Evolutionary conservation across 2,113 vertebrate species (phyloP), one percentile per base, ranked within the genome.

Genomic region (Neogobius melanostomus): DNA sequence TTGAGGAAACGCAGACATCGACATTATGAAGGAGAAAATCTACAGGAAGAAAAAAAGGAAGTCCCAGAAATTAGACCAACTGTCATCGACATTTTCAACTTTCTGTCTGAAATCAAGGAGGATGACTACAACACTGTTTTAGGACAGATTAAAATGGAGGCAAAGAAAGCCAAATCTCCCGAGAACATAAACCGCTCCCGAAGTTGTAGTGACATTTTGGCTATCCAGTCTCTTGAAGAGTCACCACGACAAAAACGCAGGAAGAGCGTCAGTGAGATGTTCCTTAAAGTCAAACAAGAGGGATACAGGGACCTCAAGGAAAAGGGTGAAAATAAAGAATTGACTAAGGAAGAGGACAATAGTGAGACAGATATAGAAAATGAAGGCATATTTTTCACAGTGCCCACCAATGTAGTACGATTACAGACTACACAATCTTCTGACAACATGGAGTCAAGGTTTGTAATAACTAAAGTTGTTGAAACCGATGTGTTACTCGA

Each of bases 111-210:
- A 69, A 93, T 96, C 71, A 92, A 94, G 5, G 95, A 97, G 6
- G 95, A 98, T 47, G 95, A 97, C 52, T 98, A 98, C 86, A 95
- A 94, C 21, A 96, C 97, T 11, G 89, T 97, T 72, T 98, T 99
- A 87, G 95, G 95, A 69, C 90, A 94, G 83, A 99, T 99, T 0
- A 96, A 95, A 43, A 90, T 93, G 4, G 64, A 9, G 0, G 84
- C 68, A 70, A 94, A n/a, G 8, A 68, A 8, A 47, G 59, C 2
- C 43, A 84, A 16, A 2, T 1, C 82, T 64, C 10, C 16, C 1
- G 81, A 91, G 43, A 60, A 92, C 89, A 72, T 92, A 11, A 88
- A 84, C 17, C 92, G 93, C 21, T 93, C 92, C 4, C 91, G 94
- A 92, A 76, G 91, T 91, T 91, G 95, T 86, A 85, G 87, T 54